Percentiles rank a stretch among this genome's conserved stretches.
Evolutionary conservation across 30 jellyfish, hydroid and myxozoan genomes (phyloP).

Genomic region (Hydractinia symbiolongicarpus): DNA sequence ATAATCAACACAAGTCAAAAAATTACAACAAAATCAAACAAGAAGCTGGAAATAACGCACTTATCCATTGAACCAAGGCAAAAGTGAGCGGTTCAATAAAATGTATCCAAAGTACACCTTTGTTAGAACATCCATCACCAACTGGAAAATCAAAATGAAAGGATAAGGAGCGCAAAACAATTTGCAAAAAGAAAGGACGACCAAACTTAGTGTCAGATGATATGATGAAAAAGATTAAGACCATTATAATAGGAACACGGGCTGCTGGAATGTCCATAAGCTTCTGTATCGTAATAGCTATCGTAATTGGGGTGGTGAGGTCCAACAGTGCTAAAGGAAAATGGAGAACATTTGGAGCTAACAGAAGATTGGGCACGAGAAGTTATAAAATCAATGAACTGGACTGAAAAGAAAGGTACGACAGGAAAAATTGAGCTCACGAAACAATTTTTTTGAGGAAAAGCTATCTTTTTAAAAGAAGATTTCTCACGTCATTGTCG

Average conservation of each 20-base stretch:
- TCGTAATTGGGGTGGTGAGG: background rate
- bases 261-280: background rate
- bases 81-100: background rate
- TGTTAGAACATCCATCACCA: background rate
- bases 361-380: constrained; percentile 14
- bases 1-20: background rate
- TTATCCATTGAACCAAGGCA: background rate
- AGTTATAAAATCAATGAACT: constrained; percentile 11
- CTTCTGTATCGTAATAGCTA: background rate
- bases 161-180: background rate
- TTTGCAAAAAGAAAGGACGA: background rate
- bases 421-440: constrained; percentile 21
- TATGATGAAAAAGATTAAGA: background rate
- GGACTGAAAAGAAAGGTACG: constrained; percentile 3
- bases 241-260: background rate
- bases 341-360: background rate
- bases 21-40: background rate
- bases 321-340: background rate
- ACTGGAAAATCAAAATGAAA: background rate
- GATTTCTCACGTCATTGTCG: background rate
- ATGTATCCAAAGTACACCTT: background rate
- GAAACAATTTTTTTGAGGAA: background rate
- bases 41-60: background rate
- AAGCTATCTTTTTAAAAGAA: background rate
- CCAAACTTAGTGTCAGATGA: background rate